Conservation (phyloP, 2,113 vertebrate genomes). For the Gnathonemus longibarbis region DNA sequence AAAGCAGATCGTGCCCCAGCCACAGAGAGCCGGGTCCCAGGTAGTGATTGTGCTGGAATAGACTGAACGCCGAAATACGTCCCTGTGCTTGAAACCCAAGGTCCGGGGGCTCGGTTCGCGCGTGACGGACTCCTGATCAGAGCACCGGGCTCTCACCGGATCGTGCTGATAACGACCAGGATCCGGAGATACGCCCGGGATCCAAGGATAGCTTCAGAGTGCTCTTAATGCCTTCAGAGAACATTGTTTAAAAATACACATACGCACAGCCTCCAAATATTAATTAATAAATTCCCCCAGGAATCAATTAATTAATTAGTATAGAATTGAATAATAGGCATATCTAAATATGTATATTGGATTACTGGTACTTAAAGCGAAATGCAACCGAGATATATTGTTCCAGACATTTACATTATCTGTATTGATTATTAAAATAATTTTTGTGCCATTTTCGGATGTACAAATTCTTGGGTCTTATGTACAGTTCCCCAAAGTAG, state of each 20-base stretch:
- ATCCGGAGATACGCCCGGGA: neutral
- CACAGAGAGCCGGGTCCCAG: neutral
- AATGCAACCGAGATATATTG: neutral
- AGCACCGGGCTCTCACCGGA: neutral
- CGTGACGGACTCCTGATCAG: neutral
- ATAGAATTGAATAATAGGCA: neutral
- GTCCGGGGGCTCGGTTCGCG: conserved; percentile 1
- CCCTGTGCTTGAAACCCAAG: neutral
- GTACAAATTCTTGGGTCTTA: conserved; percentile 9
- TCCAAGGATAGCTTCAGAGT: neutral
- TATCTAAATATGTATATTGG: neutral
- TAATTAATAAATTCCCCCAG: neutral
- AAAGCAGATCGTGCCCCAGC: neutral
- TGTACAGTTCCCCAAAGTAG: neutral
- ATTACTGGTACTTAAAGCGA: neutral
- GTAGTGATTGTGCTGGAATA: neutral
- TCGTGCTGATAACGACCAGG: neutral
- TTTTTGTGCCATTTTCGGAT: neutral
- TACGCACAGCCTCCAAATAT: neutral
- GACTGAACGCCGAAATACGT: no score
- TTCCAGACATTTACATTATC: neutral
- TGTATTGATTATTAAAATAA: conserved; percentile 3
- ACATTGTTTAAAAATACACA: neutral
- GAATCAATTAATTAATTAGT: neutral
- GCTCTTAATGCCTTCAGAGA: neutral